Conservation (phyloP, 2,797 vertebrate genomes). For the Anas acuta region DNA sequence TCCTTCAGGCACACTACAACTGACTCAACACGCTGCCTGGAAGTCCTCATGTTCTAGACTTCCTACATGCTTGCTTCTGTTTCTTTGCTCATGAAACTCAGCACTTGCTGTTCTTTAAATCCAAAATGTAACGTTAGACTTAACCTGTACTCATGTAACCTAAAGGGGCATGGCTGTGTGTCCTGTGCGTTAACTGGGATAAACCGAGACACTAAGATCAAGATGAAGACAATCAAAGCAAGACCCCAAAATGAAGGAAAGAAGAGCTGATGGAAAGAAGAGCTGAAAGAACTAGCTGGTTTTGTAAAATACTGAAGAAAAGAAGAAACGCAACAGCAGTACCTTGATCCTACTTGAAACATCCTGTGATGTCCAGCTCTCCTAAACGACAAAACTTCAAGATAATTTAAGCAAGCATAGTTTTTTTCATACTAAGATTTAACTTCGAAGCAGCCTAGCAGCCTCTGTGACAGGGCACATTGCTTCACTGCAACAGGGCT, state of each 20-base stretch:
- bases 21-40: neutral
- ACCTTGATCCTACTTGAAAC: neutral
- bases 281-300: neutral
- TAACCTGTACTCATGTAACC: fast-evolving
- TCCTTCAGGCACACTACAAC: neutral
- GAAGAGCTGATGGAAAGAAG: neutral
- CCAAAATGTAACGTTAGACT: neutral
- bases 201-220: neutral
- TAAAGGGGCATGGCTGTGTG: neutral
- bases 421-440: neutral
- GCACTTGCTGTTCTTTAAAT: neutral
- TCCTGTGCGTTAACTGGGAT: neutral
- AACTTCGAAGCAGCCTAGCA: neutral
- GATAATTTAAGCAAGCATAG: neutral
- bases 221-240: neutral
- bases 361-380: neutral
- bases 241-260: neutral
- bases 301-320: neutral
- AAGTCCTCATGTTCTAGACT: neutral
- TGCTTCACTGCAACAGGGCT: neutral
- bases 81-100: neutral
- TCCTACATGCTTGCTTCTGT: neutral
- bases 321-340: neutral
- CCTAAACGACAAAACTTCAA: neutral
- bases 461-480: neutral